These are phyloP conservation scores for Branchipolynoe longqiensis DNA, from an alignment of 2,888 invertebrate species.

Conservation along the genomic window DNA sequence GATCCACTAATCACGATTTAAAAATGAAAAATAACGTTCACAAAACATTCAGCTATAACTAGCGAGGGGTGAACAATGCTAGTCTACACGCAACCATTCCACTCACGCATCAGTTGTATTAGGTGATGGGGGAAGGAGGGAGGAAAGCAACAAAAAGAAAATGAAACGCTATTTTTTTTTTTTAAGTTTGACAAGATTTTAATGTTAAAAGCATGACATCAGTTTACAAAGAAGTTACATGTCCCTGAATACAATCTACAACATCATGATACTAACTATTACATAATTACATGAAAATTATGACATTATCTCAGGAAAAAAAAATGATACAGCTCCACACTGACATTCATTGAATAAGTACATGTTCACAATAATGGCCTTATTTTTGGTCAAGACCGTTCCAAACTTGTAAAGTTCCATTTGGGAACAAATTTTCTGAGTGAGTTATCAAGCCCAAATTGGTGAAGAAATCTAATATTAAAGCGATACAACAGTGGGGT, in stretches of 20 bases:
- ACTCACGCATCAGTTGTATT: no score
- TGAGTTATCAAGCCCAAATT: slow-evolving; percentile 18
- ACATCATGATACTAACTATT: slow-evolving; percentile 60
- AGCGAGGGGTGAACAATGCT: no score
- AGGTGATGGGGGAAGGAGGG: no score
- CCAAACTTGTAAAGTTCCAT: slow-evolving; percentile 11
- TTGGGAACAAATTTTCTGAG: slow-evolving; percentile 9
- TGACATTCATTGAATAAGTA: slow-evolving; percentile 59
- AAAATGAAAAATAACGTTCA: no score
- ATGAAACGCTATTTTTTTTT: slow-evolving; percentile 19
- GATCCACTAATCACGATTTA: no score
- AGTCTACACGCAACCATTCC: no score
- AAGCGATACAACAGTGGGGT: slow-evolving; percentile 46
- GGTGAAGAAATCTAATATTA: slow-evolving; percentile 39
- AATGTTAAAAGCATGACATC: slow-evolving; percentile 65
- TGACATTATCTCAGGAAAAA: slow-evolving; percentile 58
- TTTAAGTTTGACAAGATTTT: slow-evolving; percentile 62
- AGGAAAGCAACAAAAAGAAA: background rate
- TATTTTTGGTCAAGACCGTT: slow-evolving; percentile 32
- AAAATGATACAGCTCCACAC: slow-evolving; percentile 60
- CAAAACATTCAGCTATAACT: no score
- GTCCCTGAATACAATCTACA: slow-evolving; percentile 64
- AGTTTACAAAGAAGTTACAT: slow-evolving; percentile 63
- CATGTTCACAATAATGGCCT: slow-evolving; percentile 59
- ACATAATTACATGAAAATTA: slow-evolving; percentile 59